Evolutionary conservation across 37 sponge, comb jelly and placozoan species (phyloP), one percentile per base, ranked within the genome.

Genomic region (Petrosia ficiformis): DNA sequence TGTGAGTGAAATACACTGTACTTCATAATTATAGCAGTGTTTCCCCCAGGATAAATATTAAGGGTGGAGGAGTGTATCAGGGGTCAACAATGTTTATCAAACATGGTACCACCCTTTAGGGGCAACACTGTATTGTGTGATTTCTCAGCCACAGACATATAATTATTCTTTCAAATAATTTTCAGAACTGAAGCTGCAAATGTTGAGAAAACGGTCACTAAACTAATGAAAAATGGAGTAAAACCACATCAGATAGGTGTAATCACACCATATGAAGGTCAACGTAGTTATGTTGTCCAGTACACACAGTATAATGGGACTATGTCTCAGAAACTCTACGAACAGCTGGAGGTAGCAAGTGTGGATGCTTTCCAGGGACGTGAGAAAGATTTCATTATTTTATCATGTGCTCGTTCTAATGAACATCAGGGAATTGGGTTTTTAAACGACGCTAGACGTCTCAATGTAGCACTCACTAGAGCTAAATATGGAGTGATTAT

Each of bases 281-380:
- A 97, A 80, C 80, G 98, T 72, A 89, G 94, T 4, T 86, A 94
- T 60, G 90, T 97, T n/a, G 90, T 97, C 48, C 93, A 93, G 87
- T 84, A 90, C 86, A 94, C 94, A 94, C 86, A 87, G 74, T 81
- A 67, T 65, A 87, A 89, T 37, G 98, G 94, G 29, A 77, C 86
- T 52, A 82, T 97, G 94, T 74, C 77, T 32, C 82, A 82, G 69
- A 86, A 82, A 42, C 83, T 97, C n/a, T 97, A 94, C 69, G 83
- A 88, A 80, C 88, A 96, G 63, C 57, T 96, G 42, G 97, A 96
- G 38, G 97, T 97, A 39, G 97, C 97, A 36, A 91, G 92, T 83
- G 97, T 97, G 68, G 97, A 97, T 79, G 97, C 97, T 32, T 97
- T 97, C 71, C 97, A 97, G 83, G 97, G 97, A 0, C 43, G 97